A percentile compares a stretch with the other conserved stretches of the same genome.
These are phyloP conservation scores for Oligia latruncula DNA, from an alignment of 2,888 invertebrate genomes.

Conservation along the genomic window DNA sequence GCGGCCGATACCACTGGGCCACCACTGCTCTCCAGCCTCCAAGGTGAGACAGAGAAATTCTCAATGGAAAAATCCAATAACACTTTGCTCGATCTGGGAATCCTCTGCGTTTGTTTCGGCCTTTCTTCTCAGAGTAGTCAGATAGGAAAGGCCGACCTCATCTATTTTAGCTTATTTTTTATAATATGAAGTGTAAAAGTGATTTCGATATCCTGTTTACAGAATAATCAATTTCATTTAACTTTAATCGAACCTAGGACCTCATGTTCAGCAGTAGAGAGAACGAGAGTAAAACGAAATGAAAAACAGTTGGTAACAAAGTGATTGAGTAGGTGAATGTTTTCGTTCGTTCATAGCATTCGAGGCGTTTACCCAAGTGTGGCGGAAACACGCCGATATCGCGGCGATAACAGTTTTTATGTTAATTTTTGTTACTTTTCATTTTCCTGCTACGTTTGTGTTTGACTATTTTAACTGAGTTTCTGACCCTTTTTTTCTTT, in stretches of 20 bases:
- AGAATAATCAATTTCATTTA: neutral
- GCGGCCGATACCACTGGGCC: too few relatives aligned
- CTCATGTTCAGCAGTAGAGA: neutral
- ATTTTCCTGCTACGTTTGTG: conserved; percentile 59
- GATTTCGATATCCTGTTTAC: neutral
- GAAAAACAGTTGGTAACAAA: conserved; percentile 24
- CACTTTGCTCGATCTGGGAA: neutral
- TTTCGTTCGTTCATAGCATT: conserved; percentile 67
- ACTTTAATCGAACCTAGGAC: neutral
- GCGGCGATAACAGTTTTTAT: conserved; percentile 78
- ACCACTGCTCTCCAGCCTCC: too few relatives aligned
- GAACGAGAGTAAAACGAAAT: neutral
- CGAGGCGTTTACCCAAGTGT: conserved; percentile 69
- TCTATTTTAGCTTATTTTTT: neutral
- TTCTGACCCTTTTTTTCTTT: conserved; percentile 62
- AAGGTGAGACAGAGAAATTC: too few relatives aligned
- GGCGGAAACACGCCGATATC: conserved; percentile 78
- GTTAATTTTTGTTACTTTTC: conserved; percentile 75
- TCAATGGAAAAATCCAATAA: too few relatives aligned
- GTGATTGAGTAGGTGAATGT: conserved; percentile 62
- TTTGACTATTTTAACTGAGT: conserved; percentile 23
- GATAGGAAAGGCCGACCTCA: neutral
- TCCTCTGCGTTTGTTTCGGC: neutral
- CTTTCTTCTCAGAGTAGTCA: neutral
- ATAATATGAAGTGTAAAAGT: neutral